phyloP scores from a whole-genome alignment of 1,140 invertebrate genomes.

The Bombyx mori region DNA sequence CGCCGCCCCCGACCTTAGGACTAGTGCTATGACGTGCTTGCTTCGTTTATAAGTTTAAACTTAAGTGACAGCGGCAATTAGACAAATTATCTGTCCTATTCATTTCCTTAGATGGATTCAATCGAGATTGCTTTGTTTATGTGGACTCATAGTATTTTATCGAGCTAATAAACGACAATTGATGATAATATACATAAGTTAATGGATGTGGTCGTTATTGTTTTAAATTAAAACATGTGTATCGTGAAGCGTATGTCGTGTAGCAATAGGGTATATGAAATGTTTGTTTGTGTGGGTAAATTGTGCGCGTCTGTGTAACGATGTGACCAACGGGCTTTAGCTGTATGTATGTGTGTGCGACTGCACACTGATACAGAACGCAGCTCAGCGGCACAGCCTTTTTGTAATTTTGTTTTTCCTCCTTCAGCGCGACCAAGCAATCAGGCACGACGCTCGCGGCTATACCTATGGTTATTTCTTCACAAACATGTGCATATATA shows the following conservation, averaged over 20 bases:
- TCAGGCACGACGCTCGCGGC: constrained; percentile 14
- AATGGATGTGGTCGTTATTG: too few relatives aligned
- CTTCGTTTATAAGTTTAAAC: constrained; percentile 23
- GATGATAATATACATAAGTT: too few relatives aligned
- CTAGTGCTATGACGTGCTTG: constrained; percentile 61
- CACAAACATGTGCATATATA: too few relatives aligned
- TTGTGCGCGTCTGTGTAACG: constrained; percentile 43
- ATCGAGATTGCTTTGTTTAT: too few relatives aligned
- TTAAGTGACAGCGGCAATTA: constrained; percentile 23
- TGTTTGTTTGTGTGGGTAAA: constrained; percentile 41
- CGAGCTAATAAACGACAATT: too few relatives aligned
- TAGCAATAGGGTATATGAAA: constrained; percentile 15
- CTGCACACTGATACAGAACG: constrained; percentile 37
- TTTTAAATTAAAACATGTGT: constrained; percentile 8
- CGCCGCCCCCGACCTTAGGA: constrained; percentile 57
- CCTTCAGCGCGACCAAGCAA: constrained; percentile 31
- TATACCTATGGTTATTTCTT: constrained; percentile 1
- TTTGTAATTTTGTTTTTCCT: constrained; percentile 67
- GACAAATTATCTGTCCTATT: constrained; percentile 3
- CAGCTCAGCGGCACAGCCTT: constrained; percentile 54
- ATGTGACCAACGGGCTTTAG: constrained; percentile 42
- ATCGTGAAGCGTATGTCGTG: constrained; percentile 7
- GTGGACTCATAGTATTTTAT: too few relatives aligned
- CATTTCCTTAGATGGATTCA: not conserved
- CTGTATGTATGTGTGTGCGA: constrained; percentile 41